Base-by-base conservation (phyloP, 1,140 invertebrate species). In the Macrotrachela quadricornifera region DNA sequence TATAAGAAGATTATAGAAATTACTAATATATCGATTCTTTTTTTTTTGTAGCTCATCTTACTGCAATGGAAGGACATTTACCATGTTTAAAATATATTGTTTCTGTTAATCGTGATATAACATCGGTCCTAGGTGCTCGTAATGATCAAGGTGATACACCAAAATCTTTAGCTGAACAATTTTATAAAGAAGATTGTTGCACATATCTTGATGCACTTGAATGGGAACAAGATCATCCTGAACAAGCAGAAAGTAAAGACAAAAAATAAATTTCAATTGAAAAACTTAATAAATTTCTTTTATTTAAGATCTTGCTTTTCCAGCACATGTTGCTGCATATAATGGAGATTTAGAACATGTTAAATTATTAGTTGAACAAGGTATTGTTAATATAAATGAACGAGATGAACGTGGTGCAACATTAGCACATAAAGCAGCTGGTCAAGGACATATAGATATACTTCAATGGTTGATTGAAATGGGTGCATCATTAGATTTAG, bases 91-190 rank as follows among this genome's bases (percentile, higher is more conserved):
- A 71, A 57, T 71, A 63, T 53, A 59, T 71, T 17, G 62, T 71
- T 15, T 61, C 54, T n/a, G 61, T 60, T 41, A 62, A 59, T 30
- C 59, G 59, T 6, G 67, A 59, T 51, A 57, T 62, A 2, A 57
- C 57, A 11, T 60, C 64, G 49, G 58, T 68, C 1, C 56, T 69
- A 9, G 61, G 62, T 10, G 68, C 66, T 4, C 59, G 67, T n/a
- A 71, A 70, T 50, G 66, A 71, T 53, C 64, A 70, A 47, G 68
- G 68, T 3, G 69, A 71, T 51, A 68, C 67, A 16, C 66, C 69
- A 1, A 65, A 65, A 54, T 67, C 66, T 55, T 55, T 71, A 13
- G 67, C 68, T 0, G 63, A 68, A 45, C 64, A 66, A 58, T 71
- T 69, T 56, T 70, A 68, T 58, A 70, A 71, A 51, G 61, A 66